A percentile compares a stretch with the other conserved stretches of the same genome.
phyloP scores from a whole-genome alignment of 2,797 vertebrate genomes.

The Poecilia gillii region DNA sequence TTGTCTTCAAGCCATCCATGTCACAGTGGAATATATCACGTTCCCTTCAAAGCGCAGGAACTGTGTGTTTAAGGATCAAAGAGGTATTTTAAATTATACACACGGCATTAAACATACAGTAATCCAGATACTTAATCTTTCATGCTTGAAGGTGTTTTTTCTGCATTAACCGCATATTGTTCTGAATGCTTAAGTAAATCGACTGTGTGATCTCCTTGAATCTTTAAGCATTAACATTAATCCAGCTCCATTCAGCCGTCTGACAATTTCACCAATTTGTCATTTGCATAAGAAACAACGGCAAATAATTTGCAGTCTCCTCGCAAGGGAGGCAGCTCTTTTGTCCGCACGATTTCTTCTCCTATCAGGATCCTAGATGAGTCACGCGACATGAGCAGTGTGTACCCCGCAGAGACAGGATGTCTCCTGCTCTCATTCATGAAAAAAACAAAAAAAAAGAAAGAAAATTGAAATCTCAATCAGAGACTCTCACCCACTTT shows the following conservation, averaged over 20 bases:
- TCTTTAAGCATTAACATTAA: slow-evolving; percentile 42
- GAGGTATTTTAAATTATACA: slow-evolving; percentile 27
- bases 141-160: slow-evolving; percentile 17
- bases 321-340: slow-evolving; percentile 47
- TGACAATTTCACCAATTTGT: slow-evolving; percentile 51
- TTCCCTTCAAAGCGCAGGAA: slow-evolving; percentile 68
- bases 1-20: slow-evolving; percentile 56
- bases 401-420: slow-evolving; percentile 55
- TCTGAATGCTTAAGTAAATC: slow-evolving; percentile 23
- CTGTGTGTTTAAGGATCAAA: slow-evolving; percentile 47
- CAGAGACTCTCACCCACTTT: slow-evolving; percentile 41
- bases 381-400: slow-evolving; percentile 72
- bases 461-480: slow-evolving; percentile 42
- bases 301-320: slow-evolving; percentile 50
- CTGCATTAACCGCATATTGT: slow-evolving; percentile 27
- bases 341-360: slow-evolving; percentile 48
- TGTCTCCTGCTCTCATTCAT: slow-evolving; percentile 74
- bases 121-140: slow-evolving; percentile 13
- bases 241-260: slow-evolving; percentile 29
- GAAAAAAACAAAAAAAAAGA: slow-evolving; percentile 56
- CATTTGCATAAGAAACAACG: slow-evolving; percentile 46
- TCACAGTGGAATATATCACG: slow-evolving; percentile 48
- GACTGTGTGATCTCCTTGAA: slow-evolving; percentile 30
- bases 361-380: slow-evolving; percentile 66
- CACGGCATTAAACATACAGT: slow-evolving; percentile 8